Evolutionary conservation across 2,113 vertebrate genomes (phyloP).

Genomic region (Triplophysa dalaica): DNA sequence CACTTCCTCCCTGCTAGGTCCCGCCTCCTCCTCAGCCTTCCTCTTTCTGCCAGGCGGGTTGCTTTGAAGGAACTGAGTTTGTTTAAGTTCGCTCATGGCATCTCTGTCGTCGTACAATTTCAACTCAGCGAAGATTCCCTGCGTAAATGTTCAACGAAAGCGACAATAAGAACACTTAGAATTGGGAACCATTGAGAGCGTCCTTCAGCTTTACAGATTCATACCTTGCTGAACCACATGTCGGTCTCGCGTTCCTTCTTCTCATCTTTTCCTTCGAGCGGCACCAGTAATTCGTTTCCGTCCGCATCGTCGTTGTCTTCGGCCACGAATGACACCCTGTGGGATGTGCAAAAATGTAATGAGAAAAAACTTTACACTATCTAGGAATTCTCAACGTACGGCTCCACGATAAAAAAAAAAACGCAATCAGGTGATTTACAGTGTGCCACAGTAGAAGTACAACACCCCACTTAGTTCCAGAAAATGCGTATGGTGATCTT

Average conservation of each 20-base stretch:
- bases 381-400: no score
- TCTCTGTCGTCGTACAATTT: constrained; percentile 82
- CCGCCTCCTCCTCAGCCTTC: constrained; percentile 46
- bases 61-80: constrained; percentile 77
- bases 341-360: constrained; percentile 13
- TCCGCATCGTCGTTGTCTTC: constrained; percentile 64
- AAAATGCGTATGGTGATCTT: no score
- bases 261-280: constrained; percentile 82
- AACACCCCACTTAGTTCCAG: no score
- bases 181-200: no score
- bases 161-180: not conserved
- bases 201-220: not conserved
- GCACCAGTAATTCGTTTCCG: constrained; percentile 81
- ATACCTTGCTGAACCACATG: constrained; percentile 95
- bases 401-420: no score
- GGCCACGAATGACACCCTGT: constrained; percentile 68
- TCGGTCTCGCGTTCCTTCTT: constrained; percentile 78
- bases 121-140: constrained; percentile 88
- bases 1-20: not conserved
- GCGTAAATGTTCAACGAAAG: not conserved
- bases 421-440: no score
- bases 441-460: no score
- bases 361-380: no score
- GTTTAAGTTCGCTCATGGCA: constrained; percentile 81
- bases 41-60: constrained; percentile 64